phyloP scores from a whole-genome alignment of 2,888 invertebrate genomes.

The Rhingia rostrata region DNA sequence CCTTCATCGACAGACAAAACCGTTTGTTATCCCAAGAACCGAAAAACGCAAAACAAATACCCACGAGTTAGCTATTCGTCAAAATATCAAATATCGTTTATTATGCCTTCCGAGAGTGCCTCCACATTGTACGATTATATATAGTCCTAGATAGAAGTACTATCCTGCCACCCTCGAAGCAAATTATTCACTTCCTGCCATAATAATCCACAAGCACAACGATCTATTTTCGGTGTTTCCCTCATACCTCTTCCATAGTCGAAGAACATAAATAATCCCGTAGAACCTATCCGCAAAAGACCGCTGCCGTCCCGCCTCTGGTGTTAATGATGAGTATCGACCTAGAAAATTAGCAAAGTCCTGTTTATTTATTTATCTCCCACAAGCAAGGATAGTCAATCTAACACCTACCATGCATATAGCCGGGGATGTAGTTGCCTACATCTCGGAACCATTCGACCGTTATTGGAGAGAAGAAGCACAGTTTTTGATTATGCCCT shows the following conservation, averaged over 20 bases:
- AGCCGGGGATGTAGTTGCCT: neutral
- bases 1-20: too few relatives aligned
- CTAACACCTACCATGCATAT: slow-evolving; percentile 50
- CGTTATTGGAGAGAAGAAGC: slow-evolving; percentile 41
- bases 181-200: slow-evolving; percentile 7
- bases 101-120: neutral
- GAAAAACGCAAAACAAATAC: neutral
- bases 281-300: slow-evolving; percentile 27
- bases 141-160: neutral
- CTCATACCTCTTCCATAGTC: neutral
- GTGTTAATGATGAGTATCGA: slow-evolving; percentile 73
- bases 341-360: slow-evolving; percentile 71
- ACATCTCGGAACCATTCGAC: slow-evolving; percentile 3
- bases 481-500: slow-evolving; percentile 55
- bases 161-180: neutral
- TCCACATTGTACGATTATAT: neutral
- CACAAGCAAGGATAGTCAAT: slow-evolving; percentile 26
- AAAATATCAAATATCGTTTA: neutral
- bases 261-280: slow-evolving; percentile 57
- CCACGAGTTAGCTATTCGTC: neutral
- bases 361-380: slow-evolving; percentile 68
- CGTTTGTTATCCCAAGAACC: too few relatives aligned
- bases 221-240: neutral
- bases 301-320: slow-evolving; percentile 29
- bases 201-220: neutral